These are phyloP conservation scores for Drosophila rufa DNA, from an alignment of 1,140 invertebrate genomes.

Conservation along the genomic window DNA sequence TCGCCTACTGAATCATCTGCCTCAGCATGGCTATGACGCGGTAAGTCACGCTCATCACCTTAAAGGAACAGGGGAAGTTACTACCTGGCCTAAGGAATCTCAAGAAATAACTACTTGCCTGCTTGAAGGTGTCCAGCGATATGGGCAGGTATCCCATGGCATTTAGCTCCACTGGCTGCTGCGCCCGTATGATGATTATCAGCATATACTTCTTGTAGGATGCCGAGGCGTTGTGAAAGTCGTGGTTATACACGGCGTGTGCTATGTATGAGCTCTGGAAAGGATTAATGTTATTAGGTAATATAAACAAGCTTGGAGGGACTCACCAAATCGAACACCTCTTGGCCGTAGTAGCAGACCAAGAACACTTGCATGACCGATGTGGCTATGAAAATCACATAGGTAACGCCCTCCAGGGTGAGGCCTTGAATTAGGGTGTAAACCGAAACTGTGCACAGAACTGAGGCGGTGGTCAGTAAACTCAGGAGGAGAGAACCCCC, in stretches of 20 bases:
- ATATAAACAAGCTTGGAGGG: too few relatives aligned
- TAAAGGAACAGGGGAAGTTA: not conserved
- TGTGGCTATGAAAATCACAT: constrained; percentile 50
- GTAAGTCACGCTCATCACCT: constrained; percentile 66
- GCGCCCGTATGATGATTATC: constrained; percentile 52
- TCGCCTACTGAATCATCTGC: constrained; percentile 52
- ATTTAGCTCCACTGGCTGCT: constrained; percentile 45
- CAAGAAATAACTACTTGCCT: constrained; percentile 27
- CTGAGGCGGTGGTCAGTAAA: constrained; percentile 48
- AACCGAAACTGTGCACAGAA: constrained; percentile 54
- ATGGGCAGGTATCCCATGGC: constrained; percentile 58
- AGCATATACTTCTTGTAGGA: constrained; percentile 59
- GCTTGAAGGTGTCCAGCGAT: constrained; percentile 60
- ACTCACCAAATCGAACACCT: constrained; percentile 38
- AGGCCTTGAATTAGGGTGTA: constrained; percentile 52
- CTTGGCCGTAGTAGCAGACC: constrained; percentile 60
- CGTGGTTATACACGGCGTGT: constrained; percentile 49
- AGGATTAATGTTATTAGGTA: not conserved
- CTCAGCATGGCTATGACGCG: constrained; percentile 54
- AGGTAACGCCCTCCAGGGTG: constrained; percentile 45
- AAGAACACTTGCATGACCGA: constrained; percentile 48
- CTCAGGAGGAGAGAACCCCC: constrained; percentile 50
- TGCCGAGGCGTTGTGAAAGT: constrained; percentile 56
- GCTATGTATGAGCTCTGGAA: constrained; percentile 37
- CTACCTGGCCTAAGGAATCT: not conserved